Conservation (phyloP, 2,888 invertebrate species). For the Eremobia ochroleuca region DNA sequence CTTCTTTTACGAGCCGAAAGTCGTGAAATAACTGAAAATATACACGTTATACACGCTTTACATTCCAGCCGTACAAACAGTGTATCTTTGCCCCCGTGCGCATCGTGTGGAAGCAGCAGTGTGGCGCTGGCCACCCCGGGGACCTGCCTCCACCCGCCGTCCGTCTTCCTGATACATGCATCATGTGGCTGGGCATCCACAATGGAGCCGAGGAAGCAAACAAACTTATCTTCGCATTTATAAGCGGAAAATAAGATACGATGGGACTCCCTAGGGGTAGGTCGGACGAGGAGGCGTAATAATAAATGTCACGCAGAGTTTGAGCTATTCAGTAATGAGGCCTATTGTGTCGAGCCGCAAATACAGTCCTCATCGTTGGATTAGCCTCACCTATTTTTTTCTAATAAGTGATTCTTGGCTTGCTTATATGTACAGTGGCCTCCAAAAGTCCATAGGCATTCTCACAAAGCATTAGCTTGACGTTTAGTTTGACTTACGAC, state of each 20-base stretch:
- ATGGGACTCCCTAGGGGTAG: constrained; percentile 6
- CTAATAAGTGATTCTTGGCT: too few species aligned
- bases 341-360: constrained; percentile 30
- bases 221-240: constrained; percentile 24
- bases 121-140: constrained; percentile 1
- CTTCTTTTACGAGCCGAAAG: constrained; percentile 22
- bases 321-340: constrained; percentile 22
- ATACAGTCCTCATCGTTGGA: too few species aligned
- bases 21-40: constrained; percentile 51
- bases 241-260: constrained; percentile 42
- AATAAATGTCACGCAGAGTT: constrained; percentile 30
- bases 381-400: too few species aligned
- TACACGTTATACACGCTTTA: background rate
- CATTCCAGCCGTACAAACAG: background rate
- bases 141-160: background rate
- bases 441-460: too few species aligned
- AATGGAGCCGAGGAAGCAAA: constrained; percentile 7
- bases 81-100: background rate
- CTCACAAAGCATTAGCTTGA: too few species aligned
- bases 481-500: too few species aligned
- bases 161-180: constrained; percentile 33
- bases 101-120: constrained; percentile 1
- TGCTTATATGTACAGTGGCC: too few species aligned
- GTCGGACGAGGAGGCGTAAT: background rate
- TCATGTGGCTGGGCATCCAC: constrained; percentile 12